These are phyloP conservation scores for Drosophila leontia DNA, from an alignment of 1,140 invertebrate species.

Conservation along the genomic window DNA sequence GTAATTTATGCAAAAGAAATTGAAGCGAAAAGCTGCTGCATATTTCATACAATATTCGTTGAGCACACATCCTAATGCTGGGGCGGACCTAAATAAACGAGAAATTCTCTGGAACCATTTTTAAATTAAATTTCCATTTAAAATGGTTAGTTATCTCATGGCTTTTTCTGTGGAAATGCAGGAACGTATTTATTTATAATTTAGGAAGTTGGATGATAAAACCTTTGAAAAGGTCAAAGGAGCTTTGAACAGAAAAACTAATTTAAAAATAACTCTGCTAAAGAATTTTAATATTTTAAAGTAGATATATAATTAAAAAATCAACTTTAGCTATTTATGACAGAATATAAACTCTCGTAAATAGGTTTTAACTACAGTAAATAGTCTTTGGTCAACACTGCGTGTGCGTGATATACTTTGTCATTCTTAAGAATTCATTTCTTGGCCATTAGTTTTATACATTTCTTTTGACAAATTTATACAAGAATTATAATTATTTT, in stretches of 20 bases:
- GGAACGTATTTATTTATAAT: background rate
- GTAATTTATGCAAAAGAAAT: constrained; percentile 67
- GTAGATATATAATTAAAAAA: background rate
- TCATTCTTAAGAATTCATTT: background rate
- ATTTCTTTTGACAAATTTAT: background rate
- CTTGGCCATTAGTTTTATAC: background rate
- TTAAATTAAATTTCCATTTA: background rate
- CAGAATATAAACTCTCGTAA: background rate
- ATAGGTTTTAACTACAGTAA: background rate
- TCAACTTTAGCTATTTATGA: background rate
- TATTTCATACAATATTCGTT: constrained; percentile 39
- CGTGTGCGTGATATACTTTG: background rate
- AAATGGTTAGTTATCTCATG: background rate
- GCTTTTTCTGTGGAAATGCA: background rate
- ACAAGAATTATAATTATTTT: background rate
- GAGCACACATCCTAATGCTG: constrained; percentile 17
- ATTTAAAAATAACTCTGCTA: background rate
- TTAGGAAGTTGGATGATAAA: background rate
- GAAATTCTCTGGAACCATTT: background rate
- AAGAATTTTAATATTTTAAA: background rate
- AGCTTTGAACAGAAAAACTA: background rate
- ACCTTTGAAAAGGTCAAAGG: background rate
- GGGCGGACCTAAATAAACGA: constrained; percentile 23
- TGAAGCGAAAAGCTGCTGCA: constrained; percentile 32
- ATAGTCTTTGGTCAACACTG: background rate